Evolutionary conservation across 2,888 invertebrate genomes (phyloP).

Genomic region (Drosophila limbata): DNA sequence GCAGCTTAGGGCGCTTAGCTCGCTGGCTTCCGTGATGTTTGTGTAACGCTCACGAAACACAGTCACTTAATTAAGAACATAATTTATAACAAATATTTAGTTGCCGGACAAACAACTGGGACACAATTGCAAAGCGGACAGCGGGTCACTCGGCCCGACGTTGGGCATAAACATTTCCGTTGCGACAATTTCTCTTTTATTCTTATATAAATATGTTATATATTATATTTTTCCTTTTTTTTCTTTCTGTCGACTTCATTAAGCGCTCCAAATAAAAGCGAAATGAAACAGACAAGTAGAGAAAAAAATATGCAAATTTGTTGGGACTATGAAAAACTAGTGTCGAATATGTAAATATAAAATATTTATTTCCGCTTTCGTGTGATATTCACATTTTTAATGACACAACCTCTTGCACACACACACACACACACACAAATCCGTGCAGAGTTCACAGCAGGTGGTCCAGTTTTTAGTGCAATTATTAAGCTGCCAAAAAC

Average conservation of each 20-base stretch:
- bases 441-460: slow-evolving; percentile 54
- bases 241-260: slow-evolving; percentile 67
- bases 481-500: slow-evolving; percentile 72
- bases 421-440: slow-evolving; percentile 19
- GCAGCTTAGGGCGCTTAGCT: slow-evolving; percentile 36
- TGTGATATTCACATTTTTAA: slow-evolving; percentile 77
- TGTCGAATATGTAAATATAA: slow-evolving; percentile 78
- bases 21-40: slow-evolving; percentile 42
- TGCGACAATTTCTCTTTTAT: slow-evolving; percentile 39
- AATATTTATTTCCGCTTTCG: slow-evolving; percentile 73
- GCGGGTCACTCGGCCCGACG: slow-evolving; percentile 16
- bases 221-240: slow-evolving; percentile 25
- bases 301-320: slow-evolving; percentile 73
- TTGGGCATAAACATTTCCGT: slow-evolving; percentile 58
- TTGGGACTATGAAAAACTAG: slow-evolving; percentile 67
- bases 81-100: slow-evolving; percentile 79
- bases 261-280: slow-evolving; percentile 61
- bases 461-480: slow-evolving; percentile 72
- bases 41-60: slow-evolving; percentile 38
- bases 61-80: slow-evolving; percentile 78
- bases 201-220: slow-evolving; percentile 20
- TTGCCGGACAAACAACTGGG: slow-evolving; percentile 55
- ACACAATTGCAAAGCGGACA: slow-evolving; percentile 34
- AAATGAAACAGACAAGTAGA: slow-evolving; percentile 32
- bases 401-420: slow-evolving; percentile 35